These are phyloP conservation scores for Halcyon leucocephala DNA, from an alignment of 2,797 vertebrate genomes.

Conservation along the genomic window DNA sequence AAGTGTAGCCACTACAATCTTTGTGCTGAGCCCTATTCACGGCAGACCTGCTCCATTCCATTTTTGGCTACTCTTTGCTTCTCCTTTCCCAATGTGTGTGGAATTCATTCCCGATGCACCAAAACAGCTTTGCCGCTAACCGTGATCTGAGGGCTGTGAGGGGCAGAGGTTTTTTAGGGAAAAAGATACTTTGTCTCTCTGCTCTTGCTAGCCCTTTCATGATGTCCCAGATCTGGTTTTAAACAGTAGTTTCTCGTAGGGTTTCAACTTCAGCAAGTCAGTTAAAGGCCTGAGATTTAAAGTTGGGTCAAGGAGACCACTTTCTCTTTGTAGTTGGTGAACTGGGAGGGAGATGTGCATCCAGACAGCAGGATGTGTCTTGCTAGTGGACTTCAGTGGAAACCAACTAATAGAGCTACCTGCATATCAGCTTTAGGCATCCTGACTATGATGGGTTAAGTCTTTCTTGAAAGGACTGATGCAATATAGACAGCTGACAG, in stretches of 20 bases:
- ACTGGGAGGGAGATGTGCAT: neutral
- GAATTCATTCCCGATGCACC: neutral
- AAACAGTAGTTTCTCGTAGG: neutral
- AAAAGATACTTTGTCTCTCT: neutral
- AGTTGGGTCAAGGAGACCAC: neutral
- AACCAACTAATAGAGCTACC: neutral
- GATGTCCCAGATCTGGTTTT: neutral
- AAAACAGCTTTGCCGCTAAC: rapidly evolving
- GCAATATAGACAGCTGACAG: neutral
- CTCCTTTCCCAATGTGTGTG: neutral
- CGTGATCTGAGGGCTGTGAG: neutral
- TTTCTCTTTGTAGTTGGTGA: neutral
- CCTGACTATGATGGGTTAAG: neutral
- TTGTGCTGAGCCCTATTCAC: neutral
- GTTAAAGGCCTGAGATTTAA: neutral
- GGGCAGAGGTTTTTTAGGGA: neutral
- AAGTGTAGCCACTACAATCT: rapidly evolving
- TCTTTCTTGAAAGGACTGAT: neutral
- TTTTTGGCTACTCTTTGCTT: neutral
- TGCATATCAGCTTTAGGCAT: rapidly evolving
- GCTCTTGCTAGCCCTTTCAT: neutral
- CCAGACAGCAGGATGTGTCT: neutral
- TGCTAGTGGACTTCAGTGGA: neutral
- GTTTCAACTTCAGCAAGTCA: neutral
- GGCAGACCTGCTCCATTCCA: neutral